Percentiles rank a stretch among this genome's conserved stretches.
Conservation (phyloP, 2,113 vertebrate genomes). For the Oreochromis spilurus region DNA sequence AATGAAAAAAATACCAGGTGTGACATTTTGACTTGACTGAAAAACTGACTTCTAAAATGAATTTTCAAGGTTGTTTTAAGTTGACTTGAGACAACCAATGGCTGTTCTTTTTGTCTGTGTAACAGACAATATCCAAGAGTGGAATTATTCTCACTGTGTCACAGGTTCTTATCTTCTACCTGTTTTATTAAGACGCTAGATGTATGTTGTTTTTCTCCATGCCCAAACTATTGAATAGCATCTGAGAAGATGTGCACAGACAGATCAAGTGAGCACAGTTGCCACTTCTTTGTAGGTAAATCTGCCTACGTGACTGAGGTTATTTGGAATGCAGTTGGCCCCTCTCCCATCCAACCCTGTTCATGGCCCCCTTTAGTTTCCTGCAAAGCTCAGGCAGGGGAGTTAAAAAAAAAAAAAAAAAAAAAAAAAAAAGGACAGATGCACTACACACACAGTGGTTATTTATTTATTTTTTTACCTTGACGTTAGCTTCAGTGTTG, state of each 20-base stretch:
- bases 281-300: background rate
- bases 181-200: background rate
- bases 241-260: background rate
- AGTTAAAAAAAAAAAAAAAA: accelerated
- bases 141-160: background rate
- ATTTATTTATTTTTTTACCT: too few species aligned
- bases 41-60: background rate
- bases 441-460: too few species aligned
- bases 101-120: background rate
- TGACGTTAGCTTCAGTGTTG: too few species aligned
- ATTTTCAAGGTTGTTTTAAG: background rate
- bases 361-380: background rate
- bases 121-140: background rate
- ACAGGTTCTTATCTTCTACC: background rate
- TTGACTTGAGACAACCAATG: background rate
- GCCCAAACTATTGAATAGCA: background rate
- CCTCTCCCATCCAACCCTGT: background rate
- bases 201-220: background rate
- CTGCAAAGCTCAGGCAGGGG: background rate
- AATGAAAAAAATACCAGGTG: background rate
- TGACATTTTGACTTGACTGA: background rate
- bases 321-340: slow-evolving; percentile 11
- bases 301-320: background rate
- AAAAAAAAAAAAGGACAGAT: too few species aligned
- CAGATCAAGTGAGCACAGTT: background rate